Evolutionary conservation across 2,113 vertebrate species (phyloP).

Genomic region (Ailuropoda melanoleuca): DNA sequence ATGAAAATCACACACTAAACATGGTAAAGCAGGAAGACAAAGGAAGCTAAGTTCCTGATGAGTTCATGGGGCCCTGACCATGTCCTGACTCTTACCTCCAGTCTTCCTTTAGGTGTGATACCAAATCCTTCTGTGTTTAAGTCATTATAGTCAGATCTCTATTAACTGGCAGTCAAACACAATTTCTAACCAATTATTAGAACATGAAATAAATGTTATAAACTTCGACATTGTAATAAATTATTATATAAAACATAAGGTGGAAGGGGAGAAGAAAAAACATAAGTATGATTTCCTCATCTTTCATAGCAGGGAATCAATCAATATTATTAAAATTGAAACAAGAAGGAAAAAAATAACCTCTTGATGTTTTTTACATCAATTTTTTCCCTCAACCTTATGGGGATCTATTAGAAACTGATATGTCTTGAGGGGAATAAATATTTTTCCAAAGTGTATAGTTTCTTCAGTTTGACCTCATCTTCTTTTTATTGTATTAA

Average conservation of each 20-base stretch:
- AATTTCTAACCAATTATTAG: slow-evolving; percentile 29
- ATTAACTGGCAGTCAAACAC: not conserved
- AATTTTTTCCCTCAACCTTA: not conserved
- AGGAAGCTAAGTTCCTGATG: not conserved
- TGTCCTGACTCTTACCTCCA: not conserved
- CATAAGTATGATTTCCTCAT: not conserved
- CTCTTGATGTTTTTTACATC: not conserved
- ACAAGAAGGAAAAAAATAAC: not conserved
- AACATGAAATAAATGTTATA: slow-evolving; percentile 17
- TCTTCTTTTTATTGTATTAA: slow-evolving; percentile 35
- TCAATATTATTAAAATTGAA: slow-evolving; percentile 40
- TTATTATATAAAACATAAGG: slow-evolving; percentile 28
- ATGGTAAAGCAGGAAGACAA: not conserved
- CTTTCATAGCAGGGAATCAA: not conserved
- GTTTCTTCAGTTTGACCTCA: not conserved
- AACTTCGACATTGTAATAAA: not conserved
- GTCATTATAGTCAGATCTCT: not conserved
- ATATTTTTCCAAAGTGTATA: not conserved
- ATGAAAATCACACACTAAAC: not conserved
- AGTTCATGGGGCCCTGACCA: not conserved
- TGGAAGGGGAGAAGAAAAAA: not conserved
- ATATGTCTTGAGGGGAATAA: not conserved
- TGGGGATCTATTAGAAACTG: not conserved
- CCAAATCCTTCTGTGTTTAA: slow-evolving; percentile 2
- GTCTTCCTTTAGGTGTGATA: not conserved